These are phyloP conservation scores for Idaea aversata DNA, from an alignment of 2,888 invertebrate species.

Conservation along the genomic window DNA sequence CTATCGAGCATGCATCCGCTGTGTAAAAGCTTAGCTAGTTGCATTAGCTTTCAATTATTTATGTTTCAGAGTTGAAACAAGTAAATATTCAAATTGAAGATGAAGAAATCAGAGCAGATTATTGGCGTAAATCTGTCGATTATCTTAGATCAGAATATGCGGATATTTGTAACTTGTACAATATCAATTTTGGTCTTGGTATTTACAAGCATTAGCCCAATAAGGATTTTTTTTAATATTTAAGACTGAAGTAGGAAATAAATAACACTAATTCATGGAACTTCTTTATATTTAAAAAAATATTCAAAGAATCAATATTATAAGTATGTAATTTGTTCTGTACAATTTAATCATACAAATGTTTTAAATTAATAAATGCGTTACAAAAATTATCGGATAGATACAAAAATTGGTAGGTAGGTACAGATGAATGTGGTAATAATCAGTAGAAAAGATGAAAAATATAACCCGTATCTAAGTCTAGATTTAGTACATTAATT, in stretches of 20 bases:
- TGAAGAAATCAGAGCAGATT: constrained; percentile 38
- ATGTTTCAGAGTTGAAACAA: constrained; percentile 58
- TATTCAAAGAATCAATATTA: constrained; percentile 72
- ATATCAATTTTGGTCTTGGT: constrained; percentile 49
- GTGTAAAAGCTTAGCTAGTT: constrained; percentile 3
- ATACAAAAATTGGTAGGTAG: constrained; percentile 4
- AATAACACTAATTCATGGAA: constrained; percentile 39
- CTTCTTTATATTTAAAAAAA: constrained; percentile 74
- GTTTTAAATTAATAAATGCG: constrained; percentile 67
- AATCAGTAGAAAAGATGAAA: constrained; percentile 27
- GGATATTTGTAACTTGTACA: constrained; percentile 51
- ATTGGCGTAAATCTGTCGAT: constrained; percentile 47
- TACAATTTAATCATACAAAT: constrained; percentile 65
- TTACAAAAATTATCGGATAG: constrained; percentile 37
- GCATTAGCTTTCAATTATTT: constrained; percentile 3
- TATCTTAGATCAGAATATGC: constrained; percentile 45
- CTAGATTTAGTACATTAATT: constrained; percentile 26
- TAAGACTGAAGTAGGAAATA: background rate
- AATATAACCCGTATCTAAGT: constrained; percentile 47
- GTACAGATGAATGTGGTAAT: background rate
- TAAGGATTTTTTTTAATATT: background rate
- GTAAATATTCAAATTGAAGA: constrained; percentile 62
- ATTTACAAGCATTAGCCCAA: constrained; percentile 53
- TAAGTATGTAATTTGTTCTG: constrained; percentile 60
- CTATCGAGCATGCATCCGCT: background rate